Base-by-base conservation (phyloP, 2,797 vertebrate species). In the Protosalanx chinensis region DNA sequence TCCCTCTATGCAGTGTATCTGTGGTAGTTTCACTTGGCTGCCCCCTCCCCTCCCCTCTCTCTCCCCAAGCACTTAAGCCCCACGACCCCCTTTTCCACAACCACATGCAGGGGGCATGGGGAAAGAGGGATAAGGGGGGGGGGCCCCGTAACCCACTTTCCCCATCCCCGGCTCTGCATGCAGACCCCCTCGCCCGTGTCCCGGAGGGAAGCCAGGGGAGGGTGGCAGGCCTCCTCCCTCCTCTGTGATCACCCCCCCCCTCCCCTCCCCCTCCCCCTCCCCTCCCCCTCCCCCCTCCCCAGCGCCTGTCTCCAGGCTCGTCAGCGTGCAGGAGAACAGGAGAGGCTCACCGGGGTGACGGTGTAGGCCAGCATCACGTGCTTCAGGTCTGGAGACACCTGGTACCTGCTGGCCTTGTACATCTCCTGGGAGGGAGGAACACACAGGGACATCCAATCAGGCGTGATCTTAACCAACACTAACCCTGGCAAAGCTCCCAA, bases 311-410 rank as follows among this genome's bases (percentile, higher is more conserved):
- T 86, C 53, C 29, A 73, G 12, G 80, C 78, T 88, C 74, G 77
- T 84, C 88, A 80, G 86, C 77, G 88, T 81, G 79, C 81, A 12
- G 2, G 84, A 86, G 84, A 80, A 85, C 84, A 87, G 75, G 84
- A 84, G 74, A 62, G 78, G 91, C 96, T 96, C 89, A 99, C 97
- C 59, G 92, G 94, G 64, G 94, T 94, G 72, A 97, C 94, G 30
- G 95, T 92, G 82, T 98, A 98, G 71, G 96, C 94, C 74, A 98
- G 94, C 23, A 99, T 91, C 4, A 96, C 96, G 0, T 97, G 96
- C 80, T 95, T 96, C 91, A 92, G 88, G 81, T 99, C 97, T 2
- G 97, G 96, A 64, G 97, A 99, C 57, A 99, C 94, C 81, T 97
- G 94, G 0, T 97, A 99, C 83, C 93, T 93, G 92, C 94, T 91